Conservation (phyloP, 2,797 vertebrate genomes). For the Neomorphus geoffroyi region DNA sequence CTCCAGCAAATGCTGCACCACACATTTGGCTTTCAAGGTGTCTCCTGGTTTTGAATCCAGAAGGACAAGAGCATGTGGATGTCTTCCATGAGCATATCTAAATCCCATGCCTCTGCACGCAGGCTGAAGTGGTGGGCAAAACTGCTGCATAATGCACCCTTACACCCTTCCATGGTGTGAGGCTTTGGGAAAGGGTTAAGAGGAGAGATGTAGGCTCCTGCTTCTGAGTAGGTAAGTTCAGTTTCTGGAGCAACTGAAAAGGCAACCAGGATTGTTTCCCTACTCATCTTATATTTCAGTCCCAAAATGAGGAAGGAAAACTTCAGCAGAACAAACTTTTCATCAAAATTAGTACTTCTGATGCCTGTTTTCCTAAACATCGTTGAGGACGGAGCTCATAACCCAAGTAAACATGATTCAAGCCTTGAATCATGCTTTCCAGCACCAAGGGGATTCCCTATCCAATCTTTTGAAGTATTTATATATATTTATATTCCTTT, state of each 20-base stretch:
- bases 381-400: neutral
- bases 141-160: neutral
- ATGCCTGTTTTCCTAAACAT: neutral
- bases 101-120: neutral
- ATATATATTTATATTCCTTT: neutral
- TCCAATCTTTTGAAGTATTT: neutral
- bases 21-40: neutral
- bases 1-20: neutral
- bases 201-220: neutral
- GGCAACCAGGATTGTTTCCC: accelerated
- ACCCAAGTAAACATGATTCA: neutral
- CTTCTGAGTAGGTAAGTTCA: neutral
- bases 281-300: neutral
- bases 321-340: neutral
- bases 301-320: neutral
- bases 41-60: neutral
- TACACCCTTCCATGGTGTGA: neutral
- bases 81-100: neutral
- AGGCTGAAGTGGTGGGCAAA: accelerated
- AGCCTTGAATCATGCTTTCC: neutral
- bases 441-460: neutral
- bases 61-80: neutral
- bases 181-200: neutral
- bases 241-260: neutral
- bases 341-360: neutral